A percentile compares a stretch with the other conserved stretches of the same genome.
Conservation (phyloP, 1,140 invertebrate species). For the Drosophila orena region DNA sequence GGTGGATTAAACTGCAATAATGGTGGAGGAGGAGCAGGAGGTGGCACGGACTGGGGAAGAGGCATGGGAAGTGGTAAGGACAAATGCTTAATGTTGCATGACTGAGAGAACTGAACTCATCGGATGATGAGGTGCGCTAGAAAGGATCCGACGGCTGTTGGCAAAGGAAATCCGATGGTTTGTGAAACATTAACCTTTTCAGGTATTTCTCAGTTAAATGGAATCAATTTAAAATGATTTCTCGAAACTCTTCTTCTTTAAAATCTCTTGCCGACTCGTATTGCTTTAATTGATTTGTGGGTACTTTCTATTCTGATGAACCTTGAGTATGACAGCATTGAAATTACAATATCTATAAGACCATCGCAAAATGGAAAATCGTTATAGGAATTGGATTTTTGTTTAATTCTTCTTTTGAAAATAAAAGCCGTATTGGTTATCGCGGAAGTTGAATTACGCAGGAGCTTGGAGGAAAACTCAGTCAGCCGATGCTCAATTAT, state of each 20-base stretch:
- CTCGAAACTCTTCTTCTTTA: neutral
- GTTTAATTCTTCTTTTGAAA: neutral
- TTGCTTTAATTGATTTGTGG: neutral
- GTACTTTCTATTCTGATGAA: neutral
- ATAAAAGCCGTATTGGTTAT: neutral
- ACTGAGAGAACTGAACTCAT: slow-evolving; percentile 39
- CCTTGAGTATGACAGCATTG: neutral
- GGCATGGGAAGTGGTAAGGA: slow-evolving; percentile 31
- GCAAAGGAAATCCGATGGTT: slow-evolving; percentile 24
- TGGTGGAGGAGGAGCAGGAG: neutral
- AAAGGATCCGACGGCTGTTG: slow-evolving; percentile 3
- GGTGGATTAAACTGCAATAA: slow-evolving; percentile 45
- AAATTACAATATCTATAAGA: neutral
- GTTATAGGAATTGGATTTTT: too few species aligned
- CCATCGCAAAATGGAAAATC: too few species aligned
- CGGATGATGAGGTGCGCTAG: slow-evolving; percentile 23
- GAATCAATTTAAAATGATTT: neutral
- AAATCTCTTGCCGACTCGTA: neutral
- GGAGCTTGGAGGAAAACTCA: slow-evolving; percentile 5
- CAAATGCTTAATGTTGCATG: slow-evolving; percentile 65
- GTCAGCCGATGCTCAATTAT: slow-evolving; percentile 46
- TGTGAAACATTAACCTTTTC: slow-evolving; percentile 25
- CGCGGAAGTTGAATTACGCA: neutral
- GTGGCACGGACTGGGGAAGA: neutral
- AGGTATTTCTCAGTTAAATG: slow-evolving; percentile 10